Evolutionary conservation across 2,113 vertebrate species (phyloP), one percentile per base, ranked within the genome.

Genomic region (Catharus minimus): DNA sequence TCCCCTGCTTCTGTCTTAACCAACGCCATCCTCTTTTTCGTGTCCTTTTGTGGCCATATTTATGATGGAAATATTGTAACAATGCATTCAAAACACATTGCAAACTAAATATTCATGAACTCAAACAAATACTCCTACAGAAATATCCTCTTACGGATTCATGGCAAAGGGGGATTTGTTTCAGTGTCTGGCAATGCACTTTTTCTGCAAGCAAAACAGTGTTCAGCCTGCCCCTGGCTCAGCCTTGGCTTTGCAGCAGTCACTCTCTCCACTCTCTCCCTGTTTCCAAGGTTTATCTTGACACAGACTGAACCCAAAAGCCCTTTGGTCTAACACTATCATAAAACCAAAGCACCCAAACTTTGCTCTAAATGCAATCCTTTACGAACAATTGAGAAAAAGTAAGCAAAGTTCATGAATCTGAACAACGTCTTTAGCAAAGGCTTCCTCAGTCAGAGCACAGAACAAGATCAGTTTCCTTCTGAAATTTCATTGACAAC

Each of bases 101-200:
- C n/a, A 72, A 84, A 79, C 44, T 86, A 84, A 93, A 77, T 75
- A 84, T 86, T 89, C 57, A 90, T 88, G 44, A 93, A 84, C 36
- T 27, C 57, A 92, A 90, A 88, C 68, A 94, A 85, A 86, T 56
- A 78, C 7, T 83, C 39, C 56, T 39, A 39, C n/a, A 93, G 44
- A 82, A 90, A 69, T 77, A 83, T 30, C 26, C 64, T 82, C 38
- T 61, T 55, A 80, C 2, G 30, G 49, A 69, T 83, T 86, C 72
- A 58, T 3, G 74, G 72, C 15, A 7, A 83, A 77, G 56, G 4
- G 2, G 10, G 11, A 32, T 33, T 58, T 69, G 47, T 33, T 86
- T 88, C 52, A 77, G 47, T 55, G 68, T 56, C 32, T 90, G 47
- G 33, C 30, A 77, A 52, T 36, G 39, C 9, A 77, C 17, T 57